Percentiles rank a stretch among this genome's conserved stretches.
Evolutionary conservation across 2,888 invertebrate species (phyloP).

Genomic region (Branchellion lobata): DNA sequence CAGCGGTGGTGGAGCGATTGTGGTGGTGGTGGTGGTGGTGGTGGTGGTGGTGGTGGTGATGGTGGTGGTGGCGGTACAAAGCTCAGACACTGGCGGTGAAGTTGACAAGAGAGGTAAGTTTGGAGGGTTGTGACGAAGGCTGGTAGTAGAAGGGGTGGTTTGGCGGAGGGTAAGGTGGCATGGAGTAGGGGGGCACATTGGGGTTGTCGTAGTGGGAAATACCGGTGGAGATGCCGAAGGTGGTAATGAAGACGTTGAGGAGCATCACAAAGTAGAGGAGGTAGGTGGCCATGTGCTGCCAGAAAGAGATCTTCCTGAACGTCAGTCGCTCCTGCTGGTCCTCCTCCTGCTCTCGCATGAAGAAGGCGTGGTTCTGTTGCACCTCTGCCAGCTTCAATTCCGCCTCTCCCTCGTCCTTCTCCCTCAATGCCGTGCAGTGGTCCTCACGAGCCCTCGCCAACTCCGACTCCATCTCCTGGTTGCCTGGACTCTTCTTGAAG

Average conservation of each 20-base stretch:
- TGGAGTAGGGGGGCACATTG: background rate
- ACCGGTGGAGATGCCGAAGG: constrained; percentile 53
- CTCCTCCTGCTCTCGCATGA: constrained; percentile 53
- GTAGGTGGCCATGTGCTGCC: constrained; percentile 54
- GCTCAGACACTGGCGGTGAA: constrained; percentile 23
- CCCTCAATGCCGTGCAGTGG: constrained; percentile 49
- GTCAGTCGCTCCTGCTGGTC: constrained; percentile 52
- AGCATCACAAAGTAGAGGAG: constrained; percentile 54
- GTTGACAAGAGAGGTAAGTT: background rate
- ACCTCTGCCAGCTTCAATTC: constrained; percentile 52
- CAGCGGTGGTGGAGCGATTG: no score
- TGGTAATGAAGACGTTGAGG: constrained; percentile 54
- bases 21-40: no score
- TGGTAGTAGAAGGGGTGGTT: constrained; percentile 31
- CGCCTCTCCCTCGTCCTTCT: constrained; percentile 53
- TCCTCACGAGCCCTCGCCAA: constrained; percentile 51
- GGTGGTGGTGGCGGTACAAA: no score
- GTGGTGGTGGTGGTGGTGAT: no score
- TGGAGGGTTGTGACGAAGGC: constrained; percentile 8
- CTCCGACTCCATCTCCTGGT: constrained; percentile 52
- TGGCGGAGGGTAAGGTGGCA: background rate
- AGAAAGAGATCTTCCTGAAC: constrained; percentile 53
- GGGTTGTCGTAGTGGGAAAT: constrained; percentile 35
- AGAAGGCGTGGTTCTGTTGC: constrained; percentile 53
- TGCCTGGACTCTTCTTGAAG: constrained; percentile 52